phyloP scores from a whole-genome alignment of 2,888 invertebrate genomes.

The Toxonevra muliebris region DNA sequence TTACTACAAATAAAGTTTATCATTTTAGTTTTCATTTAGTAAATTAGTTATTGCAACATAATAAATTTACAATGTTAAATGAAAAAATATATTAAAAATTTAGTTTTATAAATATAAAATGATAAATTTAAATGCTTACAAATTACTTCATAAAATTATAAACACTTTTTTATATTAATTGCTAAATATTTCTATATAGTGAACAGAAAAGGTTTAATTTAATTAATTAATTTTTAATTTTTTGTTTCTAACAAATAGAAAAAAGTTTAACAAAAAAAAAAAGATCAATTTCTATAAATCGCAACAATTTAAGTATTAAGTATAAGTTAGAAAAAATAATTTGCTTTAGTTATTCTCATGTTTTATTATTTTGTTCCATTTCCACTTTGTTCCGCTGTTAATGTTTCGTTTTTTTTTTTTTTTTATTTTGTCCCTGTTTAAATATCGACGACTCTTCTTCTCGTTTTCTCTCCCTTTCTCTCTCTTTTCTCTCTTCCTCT shows the following conservation, averaged over 20 bases:
- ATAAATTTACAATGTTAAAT: constrained; percentile 31
- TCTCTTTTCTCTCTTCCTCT: neutral
- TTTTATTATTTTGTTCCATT: neutral
- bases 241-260: no score
- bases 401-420: constrained; percentile 10
- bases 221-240: no score
- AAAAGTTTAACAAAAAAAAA: no score
- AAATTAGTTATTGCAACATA: constrained; percentile 8
- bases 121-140: no score
- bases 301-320: no score
- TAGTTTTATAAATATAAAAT: constrained; percentile 31
- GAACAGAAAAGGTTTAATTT: no score
- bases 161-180: no score
- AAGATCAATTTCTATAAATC: no score
- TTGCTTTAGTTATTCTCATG: neutral
- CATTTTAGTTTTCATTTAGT: constrained; percentile 3
- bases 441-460: neutral
- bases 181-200: no score
- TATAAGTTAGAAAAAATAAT: neutral
- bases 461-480: neutral
- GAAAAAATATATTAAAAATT: constrained; percentile 38
- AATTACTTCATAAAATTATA: no score
- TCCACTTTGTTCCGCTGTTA: constrained; percentile 3
- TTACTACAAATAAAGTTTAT: neutral
- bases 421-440: constrained; percentile 4